phyloP scores from a whole-genome alignment of 2,797 vertebrate genomes.

The Neosilurus mollespiculum region DNA sequence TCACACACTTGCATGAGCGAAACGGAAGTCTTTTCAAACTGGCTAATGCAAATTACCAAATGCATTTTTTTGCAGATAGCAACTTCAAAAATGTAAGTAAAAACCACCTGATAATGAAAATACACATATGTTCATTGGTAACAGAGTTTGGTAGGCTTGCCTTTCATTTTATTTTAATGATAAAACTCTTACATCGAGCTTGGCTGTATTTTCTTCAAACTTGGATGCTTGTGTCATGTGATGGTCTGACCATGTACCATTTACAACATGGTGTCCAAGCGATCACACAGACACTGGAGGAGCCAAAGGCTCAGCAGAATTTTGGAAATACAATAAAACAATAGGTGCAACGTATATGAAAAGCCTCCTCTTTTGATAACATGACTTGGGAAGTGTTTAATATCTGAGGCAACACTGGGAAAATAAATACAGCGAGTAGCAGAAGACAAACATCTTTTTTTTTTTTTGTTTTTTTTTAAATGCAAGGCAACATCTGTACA shows the following conservation, averaged over 20 bases:
- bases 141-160: too few species aligned
- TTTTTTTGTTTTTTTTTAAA: neutral
- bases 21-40: too few species aligned
- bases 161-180: too few species aligned
- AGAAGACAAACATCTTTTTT: neutral
- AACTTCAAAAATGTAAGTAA: too few species aligned
- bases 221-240: neutral
- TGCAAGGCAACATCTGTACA: neutral
- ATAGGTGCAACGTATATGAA: neutral
- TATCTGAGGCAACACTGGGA: neutral
- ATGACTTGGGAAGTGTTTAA: neutral
- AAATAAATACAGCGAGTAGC: neutral
- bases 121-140: too few species aligned
- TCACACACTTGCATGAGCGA: too few species aligned
- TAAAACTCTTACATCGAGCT: neutral
- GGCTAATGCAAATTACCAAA: too few species aligned
- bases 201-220: neutral
- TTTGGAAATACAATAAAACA: neutral
- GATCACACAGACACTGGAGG: neutral
- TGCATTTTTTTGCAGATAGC: too few species aligned
- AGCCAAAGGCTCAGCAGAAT: too few species aligned
- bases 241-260: neutral
- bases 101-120: too few species aligned
- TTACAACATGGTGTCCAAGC: neutral
- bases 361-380: neutral